phyloP scores from a whole-genome alignment of 1,140 invertebrate genomes.

The Drosophila navojoa region DNA sequence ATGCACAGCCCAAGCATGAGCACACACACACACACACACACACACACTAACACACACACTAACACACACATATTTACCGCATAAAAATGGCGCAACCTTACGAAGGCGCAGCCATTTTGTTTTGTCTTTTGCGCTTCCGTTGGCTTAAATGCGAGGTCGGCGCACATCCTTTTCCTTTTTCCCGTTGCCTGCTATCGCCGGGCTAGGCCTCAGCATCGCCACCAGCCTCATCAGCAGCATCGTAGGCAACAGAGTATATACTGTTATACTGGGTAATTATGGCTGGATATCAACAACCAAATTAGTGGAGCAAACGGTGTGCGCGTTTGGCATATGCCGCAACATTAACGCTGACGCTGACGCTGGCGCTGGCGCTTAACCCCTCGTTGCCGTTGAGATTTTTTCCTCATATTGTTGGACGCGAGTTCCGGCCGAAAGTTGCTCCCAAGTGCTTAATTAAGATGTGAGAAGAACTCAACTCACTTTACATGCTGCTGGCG shows the following conservation, averaged over 20 bases:
- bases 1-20: slow-evolving; percentile 14
- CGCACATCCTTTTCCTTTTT: slow-evolving; percentile 60
- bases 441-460: slow-evolving; percentile 80
- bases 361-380: slow-evolving; percentile 43
- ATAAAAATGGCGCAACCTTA: slow-evolving; percentile 69
- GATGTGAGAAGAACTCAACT: slow-evolving; percentile 61
- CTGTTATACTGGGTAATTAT: slow-evolving; percentile 60
- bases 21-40: slow-evolving; percentile 28
- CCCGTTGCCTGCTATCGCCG: slow-evolving; percentile 25
- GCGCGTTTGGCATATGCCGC: slow-evolving; percentile 35
- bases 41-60: slow-evolving; percentile 8
- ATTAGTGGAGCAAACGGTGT: slow-evolving; percentile 54
- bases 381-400: slow-evolving; percentile 66
- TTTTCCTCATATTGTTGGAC: slow-evolving; percentile 48
- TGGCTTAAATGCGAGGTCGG: slow-evolving; percentile 72
- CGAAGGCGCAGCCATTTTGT: slow-evolving; percentile 78
- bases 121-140: slow-evolving; percentile 76
- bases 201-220: neutral
- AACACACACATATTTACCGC: slow-evolving; percentile 5
- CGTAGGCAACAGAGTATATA: neutral
- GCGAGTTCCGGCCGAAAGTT: slow-evolving; percentile 56
- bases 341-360: slow-evolving; percentile 42
- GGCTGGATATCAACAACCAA: slow-evolving; percentile 59
- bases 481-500: slow-evolving; percentile 41
- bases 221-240: neutral